Conservation (phyloP, 1,140 invertebrate genomes). For the Calosoma granatense region DNA sequence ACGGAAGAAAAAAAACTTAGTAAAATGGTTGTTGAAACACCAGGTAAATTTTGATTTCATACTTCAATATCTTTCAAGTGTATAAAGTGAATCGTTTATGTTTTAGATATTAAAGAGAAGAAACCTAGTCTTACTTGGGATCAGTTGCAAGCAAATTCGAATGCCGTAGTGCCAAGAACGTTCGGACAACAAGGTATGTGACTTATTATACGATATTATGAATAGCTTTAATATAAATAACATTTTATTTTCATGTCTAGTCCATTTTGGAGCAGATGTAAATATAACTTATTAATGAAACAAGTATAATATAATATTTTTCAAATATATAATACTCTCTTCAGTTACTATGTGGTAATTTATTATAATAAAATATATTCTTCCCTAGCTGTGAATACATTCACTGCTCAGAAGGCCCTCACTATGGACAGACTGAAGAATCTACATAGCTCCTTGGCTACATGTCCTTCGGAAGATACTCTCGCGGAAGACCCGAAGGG, state of each 20-base stretch:
- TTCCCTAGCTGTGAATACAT: conserved; percentile 45
- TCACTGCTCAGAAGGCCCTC: conserved; percentile 49
- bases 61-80: conserved; percentile 6
- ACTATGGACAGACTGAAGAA: conserved; percentile 61
- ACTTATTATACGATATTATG: conserved; percentile 12
- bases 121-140: conserved; percentile 35
- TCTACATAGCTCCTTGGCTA: conserved; percentile 60
- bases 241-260: conserved; percentile 11
- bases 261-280: too few relatives aligned
- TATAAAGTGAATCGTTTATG: conserved; percentile 3
- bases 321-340: conserved; percentile 12
- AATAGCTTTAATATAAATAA: conserved; percentile 12
- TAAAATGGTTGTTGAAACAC: conserved; percentile 35
- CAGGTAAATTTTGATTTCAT: conserved; percentile 15
- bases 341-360: neutral
- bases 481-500: conserved; percentile 49
- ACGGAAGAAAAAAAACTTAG: conserved; percentile 35
- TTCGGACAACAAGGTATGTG: conserved; percentile 37
- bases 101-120: conserved; percentile 20
- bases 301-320: conserved; percentile 9
- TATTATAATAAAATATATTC: conserved; percentile 19
- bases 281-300: too few relatives aligned
- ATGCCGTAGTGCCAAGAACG: conserved; percentile 40
- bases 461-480: conserved; percentile 49
- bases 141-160: conserved; percentile 38